Evolutionary conservation across 64 coral and sea anemone genomes (phyloP), one percentile per base, ranked within the genome.

Genomic region (Catalaphyllia jardinei): DNA sequence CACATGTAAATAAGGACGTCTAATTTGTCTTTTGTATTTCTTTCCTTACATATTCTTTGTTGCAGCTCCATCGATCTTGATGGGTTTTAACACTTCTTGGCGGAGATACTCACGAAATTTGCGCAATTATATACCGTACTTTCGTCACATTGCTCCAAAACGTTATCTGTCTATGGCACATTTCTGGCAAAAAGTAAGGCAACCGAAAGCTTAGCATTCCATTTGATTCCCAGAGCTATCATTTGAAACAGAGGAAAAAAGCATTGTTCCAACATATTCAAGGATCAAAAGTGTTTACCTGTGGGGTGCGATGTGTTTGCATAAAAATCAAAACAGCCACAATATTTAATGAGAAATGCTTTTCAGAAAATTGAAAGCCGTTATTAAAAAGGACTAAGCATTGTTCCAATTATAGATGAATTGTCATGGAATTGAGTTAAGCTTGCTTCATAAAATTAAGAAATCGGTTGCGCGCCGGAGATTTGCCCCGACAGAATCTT

Each of bases 351-450:
- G 80, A 83, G 80, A 83, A 64, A 83, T 33, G 80, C 61, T 83
- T 83, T 83, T 83, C 80, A 67, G 59, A 83, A n/a, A 83, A 83
- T 65, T 83, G 80, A 83, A 83, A 83, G 80, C 80, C 81, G 81
- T 71, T 85, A 85, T 85, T 85, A 72, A 71, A 85, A 85, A 65
- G 62, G 63, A 71, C 62, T 69, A 30, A 60, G 63, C 81, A 71
- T 85, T 85, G 81, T 85, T 85, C 81, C 52, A 85, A 85, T 85
- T 85, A 71, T 69, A 42, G 81, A 83, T 46, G 67, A 85, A 85
- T 85, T 85, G 81, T 85, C 81, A 85, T 85, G 81, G 81, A 71
- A 85, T 33, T 71, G 62, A 25, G 35, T 50, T 71, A n/a, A 80
- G 62, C 60, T 17, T 27, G 22, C 16, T 38, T 6, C 30, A n/a